Conservation (phyloP, 2,797 vertebrate species). For the Peromyscus melanophrys region DNA sequence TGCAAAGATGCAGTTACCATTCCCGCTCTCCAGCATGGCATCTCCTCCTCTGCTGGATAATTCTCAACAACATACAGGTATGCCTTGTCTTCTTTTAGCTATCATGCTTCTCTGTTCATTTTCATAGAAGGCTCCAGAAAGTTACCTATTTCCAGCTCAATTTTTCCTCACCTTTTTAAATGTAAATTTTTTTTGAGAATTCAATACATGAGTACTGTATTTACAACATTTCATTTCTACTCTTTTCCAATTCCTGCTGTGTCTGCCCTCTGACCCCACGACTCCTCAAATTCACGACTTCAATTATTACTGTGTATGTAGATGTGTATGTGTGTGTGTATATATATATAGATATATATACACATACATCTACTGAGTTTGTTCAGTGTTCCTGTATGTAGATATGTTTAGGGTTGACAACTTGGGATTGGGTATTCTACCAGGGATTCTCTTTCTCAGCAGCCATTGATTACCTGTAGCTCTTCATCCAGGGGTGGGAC, state of each 20-base stretch:
- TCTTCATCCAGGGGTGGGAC: background rate
- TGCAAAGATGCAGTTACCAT: conserved; percentile 11
- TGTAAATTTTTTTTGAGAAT: background rate
- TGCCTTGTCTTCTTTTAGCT: background rate
- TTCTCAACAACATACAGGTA: conserved; percentile 34
- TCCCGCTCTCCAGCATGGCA: background rate
- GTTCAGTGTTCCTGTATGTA: background rate
- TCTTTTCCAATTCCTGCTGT: background rate
- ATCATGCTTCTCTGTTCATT: conserved; percentile 15
- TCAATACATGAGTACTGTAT: background rate
- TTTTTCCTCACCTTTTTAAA: conserved; percentile 43
- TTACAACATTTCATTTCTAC: background rate
- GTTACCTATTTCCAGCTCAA: background rate
- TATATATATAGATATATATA: background rate
- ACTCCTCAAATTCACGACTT: background rate
- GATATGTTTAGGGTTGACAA: background rate
- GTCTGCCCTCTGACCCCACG: background rate
- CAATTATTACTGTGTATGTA: too few species aligned
- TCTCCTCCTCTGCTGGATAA: conserved; percentile 32
- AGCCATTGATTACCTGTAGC: background rate
- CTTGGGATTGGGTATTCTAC: background rate
- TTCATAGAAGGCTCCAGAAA: background rate
- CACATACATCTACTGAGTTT: background rate
- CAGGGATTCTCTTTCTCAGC: background rate
- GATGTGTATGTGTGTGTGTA: too few species aligned